A percentile compares a stretch with the other conserved stretches of the same genome.
These are phyloP conservation scores for Protodeltote pygarga DNA, from an alignment of 2,888 invertebrate genomes.

Conservation along the genomic window DNA sequence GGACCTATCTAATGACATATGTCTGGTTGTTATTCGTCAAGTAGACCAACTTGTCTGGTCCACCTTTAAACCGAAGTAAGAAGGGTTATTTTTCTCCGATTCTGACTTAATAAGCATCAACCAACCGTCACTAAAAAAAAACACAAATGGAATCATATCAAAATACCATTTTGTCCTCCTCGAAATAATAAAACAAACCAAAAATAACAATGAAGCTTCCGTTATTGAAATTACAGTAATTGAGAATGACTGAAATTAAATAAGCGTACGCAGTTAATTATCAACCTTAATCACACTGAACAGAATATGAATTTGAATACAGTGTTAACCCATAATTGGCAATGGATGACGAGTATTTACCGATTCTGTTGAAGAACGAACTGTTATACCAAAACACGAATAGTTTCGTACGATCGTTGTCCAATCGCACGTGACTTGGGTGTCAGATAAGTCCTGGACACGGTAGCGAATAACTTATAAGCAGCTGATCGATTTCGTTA, in stretches of 20 bases:
- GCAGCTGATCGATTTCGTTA: slow-evolving; percentile 22
- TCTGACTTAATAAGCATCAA: no score
- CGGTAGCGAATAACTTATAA: slow-evolving; percentile 12
- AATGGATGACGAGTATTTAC: slow-evolving; percentile 28
- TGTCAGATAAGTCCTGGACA: slow-evolving; percentile 20
- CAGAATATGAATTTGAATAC: slow-evolving; percentile 11
- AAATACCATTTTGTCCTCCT: no score
- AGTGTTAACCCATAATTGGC: slow-evolving; percentile 24
- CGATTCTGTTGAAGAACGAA: slow-evolving; percentile 27
- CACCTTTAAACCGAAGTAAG: no score
- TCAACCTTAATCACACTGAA: background rate
- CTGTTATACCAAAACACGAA: slow-evolving; percentile 30
- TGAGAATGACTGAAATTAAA: background rate
- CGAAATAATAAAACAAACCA: background rate
- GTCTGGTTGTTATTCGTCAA: no score
- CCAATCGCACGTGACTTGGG: slow-evolving; percentile 34
- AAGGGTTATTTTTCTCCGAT: no score
- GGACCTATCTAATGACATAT: no score
- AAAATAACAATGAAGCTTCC: background rate
- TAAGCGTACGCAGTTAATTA: background rate
- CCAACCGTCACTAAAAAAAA: no score
- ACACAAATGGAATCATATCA: no score
- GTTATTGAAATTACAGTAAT: background rate
- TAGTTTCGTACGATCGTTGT: slow-evolving; percentile 42
- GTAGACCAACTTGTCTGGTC: no score